These are phyloP conservation scores for Eurosta solidaginis DNA, from an alignment of 1,140 invertebrate genomes.

Conservation along the genomic window DNA sequence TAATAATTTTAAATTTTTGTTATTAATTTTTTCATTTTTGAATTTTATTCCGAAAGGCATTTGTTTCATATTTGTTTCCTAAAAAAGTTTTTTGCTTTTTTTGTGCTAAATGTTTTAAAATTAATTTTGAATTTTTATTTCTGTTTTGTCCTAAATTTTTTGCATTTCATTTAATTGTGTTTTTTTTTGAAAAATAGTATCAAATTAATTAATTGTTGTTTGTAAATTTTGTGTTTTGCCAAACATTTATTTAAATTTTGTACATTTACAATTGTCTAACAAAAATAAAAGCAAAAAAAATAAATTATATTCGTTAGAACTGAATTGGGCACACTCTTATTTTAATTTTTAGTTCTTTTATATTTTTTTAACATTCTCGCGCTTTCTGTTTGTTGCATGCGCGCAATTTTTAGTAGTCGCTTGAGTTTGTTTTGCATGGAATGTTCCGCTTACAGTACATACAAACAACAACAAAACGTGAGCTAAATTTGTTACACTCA, in stretches of 20 bases:
- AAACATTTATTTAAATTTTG: constrained; percentile 39
- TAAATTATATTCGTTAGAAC: constrained; percentile 36
- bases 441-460: constrained; percentile 3
- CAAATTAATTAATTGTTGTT: constrained; percentile 35
- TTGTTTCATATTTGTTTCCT: constrained; percentile 46
- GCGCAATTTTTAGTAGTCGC: neutral
- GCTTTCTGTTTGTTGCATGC: neutral
- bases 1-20: constrained; percentile 30
- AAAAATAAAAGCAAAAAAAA: constrained; percentile 12
- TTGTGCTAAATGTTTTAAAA: constrained; percentile 33
- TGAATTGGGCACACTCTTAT: constrained; percentile 34
- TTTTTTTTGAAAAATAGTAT: neutral
- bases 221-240: constrained; percentile 27
- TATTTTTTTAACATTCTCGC: neutral
- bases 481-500: neutral
- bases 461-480: neutral
- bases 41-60: constrained; percentile 60
- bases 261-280: neutral
- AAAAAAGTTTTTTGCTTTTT: constrained; percentile 35
- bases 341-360: constrained; percentile 26
- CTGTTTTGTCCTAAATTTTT: constrained; percentile 34
- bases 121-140: constrained; percentile 26
- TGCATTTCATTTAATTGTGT: constrained; percentile 37
- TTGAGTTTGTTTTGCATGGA: neutral
- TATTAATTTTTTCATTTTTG: constrained; percentile 37